These are phyloP conservation scores for Oeneis ivallda DNA, from an alignment of 2,888 invertebrate species.

Conservation along the genomic window DNA sequence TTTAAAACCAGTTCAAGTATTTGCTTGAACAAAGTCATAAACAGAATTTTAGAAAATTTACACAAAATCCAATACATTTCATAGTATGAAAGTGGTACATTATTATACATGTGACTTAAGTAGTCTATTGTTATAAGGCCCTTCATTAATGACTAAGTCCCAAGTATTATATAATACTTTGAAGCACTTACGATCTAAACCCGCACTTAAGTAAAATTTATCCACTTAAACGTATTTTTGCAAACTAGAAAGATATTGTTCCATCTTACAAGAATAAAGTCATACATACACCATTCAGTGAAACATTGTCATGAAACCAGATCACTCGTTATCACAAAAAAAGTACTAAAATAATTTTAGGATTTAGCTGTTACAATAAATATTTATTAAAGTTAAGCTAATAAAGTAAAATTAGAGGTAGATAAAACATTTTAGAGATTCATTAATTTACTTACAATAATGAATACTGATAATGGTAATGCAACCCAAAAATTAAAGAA, in stretches of 20 bases:
- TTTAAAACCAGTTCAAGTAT: neutral
- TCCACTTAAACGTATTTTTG: neutral
- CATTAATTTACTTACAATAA: conserved; percentile 65
- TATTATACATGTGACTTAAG: too few relatives aligned
- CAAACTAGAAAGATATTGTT: conserved; percentile 24
- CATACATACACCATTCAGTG: conserved; percentile 26
- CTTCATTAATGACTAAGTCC: too few relatives aligned
- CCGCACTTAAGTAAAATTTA: too few relatives aligned
- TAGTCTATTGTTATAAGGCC: too few relatives aligned
- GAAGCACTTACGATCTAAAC: too few relatives aligned
- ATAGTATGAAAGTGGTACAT: too few relatives aligned
- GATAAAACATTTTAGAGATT: conserved; percentile 76
- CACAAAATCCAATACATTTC: too few relatives aligned
- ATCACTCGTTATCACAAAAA: conserved; percentile 67
- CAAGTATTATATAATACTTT: too few relatives aligned
- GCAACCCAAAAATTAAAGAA: conserved; percentile 46
- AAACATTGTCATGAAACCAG: conserved; percentile 42
- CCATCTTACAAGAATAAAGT: conserved; percentile 29
- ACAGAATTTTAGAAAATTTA: neutral
- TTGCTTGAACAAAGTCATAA: neutral
- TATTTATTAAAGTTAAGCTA: conserved; percentile 60
- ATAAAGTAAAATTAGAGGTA: conserved; percentile 76
- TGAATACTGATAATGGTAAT: conserved; percentile 77
- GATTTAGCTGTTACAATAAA: conserved; percentile 66
- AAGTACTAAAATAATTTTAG: conserved; percentile 57